These are phyloP conservation scores for Phlogophora meticulosa DNA, from an alignment of 2,888 invertebrate genomes.

Conservation along the genomic window DNA sequence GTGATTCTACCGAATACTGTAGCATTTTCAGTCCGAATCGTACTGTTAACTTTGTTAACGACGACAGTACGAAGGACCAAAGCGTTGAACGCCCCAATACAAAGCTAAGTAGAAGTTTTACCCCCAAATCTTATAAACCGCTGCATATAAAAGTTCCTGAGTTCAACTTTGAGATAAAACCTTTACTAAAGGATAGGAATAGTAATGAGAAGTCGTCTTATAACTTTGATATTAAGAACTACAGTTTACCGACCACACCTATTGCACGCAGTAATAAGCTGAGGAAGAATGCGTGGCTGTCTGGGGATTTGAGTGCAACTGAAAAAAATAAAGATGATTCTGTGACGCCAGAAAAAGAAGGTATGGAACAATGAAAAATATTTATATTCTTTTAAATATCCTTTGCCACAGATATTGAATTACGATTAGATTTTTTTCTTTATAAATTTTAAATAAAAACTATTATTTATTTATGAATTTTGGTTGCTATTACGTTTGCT, in stretches of 20 bases:
- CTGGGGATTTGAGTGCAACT: slow-evolving; percentile 80
- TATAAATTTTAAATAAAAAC: too few species aligned
- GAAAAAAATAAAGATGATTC: slow-evolving; percentile 44
- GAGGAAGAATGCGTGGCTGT: slow-evolving; percentile 90
- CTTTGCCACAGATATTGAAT: too few species aligned
- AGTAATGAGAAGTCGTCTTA: slow-evolving; percentile 80
- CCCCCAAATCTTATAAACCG: slow-evolving; percentile 87
- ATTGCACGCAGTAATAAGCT: slow-evolving; percentile 90
- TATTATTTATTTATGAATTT: too few species aligned
- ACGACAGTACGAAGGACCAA: slow-evolving; percentile 73
- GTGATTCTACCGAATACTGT: slow-evolving; percentile 89
- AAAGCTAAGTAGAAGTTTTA: slow-evolving; percentile 86
- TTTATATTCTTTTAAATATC: too few species aligned
- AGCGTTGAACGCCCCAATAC: slow-evolving; percentile 76
- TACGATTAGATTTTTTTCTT: too few species aligned
- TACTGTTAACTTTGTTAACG: slow-evolving; percentile 72
- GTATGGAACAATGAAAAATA: slow-evolving; percentile 44
- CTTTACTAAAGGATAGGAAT: slow-evolving; percentile 78
- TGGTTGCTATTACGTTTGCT: too few species aligned
- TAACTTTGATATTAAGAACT: slow-evolving; percentile 87
- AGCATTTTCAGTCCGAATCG: slow-evolving; percentile 87
- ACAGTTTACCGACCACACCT: slow-evolving; percentile 88
- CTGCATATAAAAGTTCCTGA: slow-evolving; percentile 88
- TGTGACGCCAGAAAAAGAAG: slow-evolving; percentile 65
- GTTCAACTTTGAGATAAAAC: slow-evolving; percentile 83